Evolutionary conservation across 2,797 vertebrate species (phyloP), one percentile per base, ranked within the genome.

Genomic region (Synanceia verrucosa): DNA sequence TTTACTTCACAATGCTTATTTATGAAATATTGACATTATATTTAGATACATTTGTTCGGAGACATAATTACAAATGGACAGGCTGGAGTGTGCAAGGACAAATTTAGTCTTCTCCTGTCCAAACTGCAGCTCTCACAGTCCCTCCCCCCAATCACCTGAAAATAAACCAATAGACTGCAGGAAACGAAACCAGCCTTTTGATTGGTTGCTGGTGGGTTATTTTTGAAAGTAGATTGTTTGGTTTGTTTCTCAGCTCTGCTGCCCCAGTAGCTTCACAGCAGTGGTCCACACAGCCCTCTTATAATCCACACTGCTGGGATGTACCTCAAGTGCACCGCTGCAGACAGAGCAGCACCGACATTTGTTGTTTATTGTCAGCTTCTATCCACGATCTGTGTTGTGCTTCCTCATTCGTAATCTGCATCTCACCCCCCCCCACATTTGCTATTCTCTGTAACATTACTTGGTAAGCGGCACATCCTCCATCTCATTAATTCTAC

Each of bases 191-290:
- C 13, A 46, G 83, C 55, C 2, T 5, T 48, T 65, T 29, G 59
- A 84, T 87, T 84, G 81, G 76, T 61, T 62, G 77, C 53, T 1
- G n/a, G 3, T 28, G 21, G 68, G 62, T 66, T 82, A 66, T 70
- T 75, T 85, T 75, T 74, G 51, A 78, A 70, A 73, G 69, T 48
- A 51, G 53, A 33, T 66, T 65, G 63, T 64, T 64, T 68, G 51
- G 50, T 58, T 66, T 64, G 36, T 65, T 70, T 55, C 50, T 68
- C 39, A 43, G 66, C 74, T 61, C 26, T 65, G 58, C 61, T 41
- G 58, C 43, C 19, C 56, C 62, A 60, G 12, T n/a, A 53, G 63
- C 44, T 64, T 65, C 24, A 24, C 59, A 14, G 41, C 34, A 63
- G 31, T 28, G 52, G 29, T 57, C 47, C 18, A 43, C 18, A 43